These are phyloP conservation scores for Lithophane ornitopus DNA, from an alignment of 2,888 invertebrate species.

Conservation along the genomic window DNA sequence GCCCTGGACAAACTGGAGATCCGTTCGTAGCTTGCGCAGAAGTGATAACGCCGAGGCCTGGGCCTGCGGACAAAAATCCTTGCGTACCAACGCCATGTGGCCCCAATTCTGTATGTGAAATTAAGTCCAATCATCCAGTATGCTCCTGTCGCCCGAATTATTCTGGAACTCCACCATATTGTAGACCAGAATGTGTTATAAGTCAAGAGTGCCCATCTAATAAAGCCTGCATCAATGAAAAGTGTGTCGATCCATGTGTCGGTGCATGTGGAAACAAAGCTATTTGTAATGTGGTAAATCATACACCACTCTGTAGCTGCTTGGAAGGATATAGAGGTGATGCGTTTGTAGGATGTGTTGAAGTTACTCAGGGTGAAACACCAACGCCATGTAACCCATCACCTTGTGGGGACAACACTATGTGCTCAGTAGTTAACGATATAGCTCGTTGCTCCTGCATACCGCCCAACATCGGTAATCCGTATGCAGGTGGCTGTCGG, in stretches of 20 bases:
- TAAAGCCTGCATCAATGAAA: slow-evolving; percentile 95
- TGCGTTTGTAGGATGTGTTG: slow-evolving; percentile 95
- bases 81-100: slow-evolving; percentile 94
- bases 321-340: slow-evolving; percentile 95
- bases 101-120: slow-evolving; percentile 96
- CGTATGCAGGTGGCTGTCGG: slow-evolving; percentile 95
- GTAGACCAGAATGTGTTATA: slow-evolving; percentile 95
- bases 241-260: slow-evolving; percentile 95
- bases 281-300: slow-evolving; percentile 94
- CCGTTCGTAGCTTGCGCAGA: slow-evolving; percentile 93
- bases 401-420: slow-evolving; percentile 96
- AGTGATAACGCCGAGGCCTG: slow-evolving; percentile 66
- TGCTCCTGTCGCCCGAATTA: slow-evolving; percentile 95
- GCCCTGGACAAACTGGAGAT: slow-evolving; percentile 94
- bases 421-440: slow-evolving; percentile 93
- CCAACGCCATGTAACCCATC: slow-evolving; percentile 93
- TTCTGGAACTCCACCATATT: slow-evolving; percentile 95
- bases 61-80: slow-evolving; percentile 88
- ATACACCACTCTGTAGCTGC: slow-evolving; percentile 95
- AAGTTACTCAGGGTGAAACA: slow-evolving; percentile 84
- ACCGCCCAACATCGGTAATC: slow-evolving; percentile 96
- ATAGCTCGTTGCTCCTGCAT: slow-evolving; percentile 95
- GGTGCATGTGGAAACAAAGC: slow-evolving; percentile 95
- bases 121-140: slow-evolving; percentile 94
- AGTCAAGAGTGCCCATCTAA: slow-evolving; percentile 95